phyloP scores from a whole-genome alignment of 1,140 invertebrate genomes.

The Ylistrum balloti region DNA sequence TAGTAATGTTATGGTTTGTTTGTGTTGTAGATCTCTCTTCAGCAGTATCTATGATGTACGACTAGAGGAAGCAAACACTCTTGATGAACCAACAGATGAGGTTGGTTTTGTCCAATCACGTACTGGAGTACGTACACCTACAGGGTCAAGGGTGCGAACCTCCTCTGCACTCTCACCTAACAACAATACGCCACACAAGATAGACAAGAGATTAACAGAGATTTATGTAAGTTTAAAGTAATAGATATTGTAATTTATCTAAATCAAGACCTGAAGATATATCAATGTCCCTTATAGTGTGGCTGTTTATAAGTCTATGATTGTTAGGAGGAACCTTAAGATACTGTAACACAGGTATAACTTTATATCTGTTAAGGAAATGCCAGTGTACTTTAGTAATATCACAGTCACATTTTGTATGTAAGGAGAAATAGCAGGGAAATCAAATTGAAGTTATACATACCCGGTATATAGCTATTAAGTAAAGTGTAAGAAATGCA shows the following conservation, averaged over 20 bases:
- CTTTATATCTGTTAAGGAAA: too few relatives aligned
- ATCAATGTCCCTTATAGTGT: too few relatives aligned
- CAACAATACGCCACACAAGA: constrained; percentile 74
- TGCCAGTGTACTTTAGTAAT: too few relatives aligned
- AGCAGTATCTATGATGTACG: constrained; percentile 78
- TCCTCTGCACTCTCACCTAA: constrained; percentile 69
- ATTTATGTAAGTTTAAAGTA: constrained; percentile 74
- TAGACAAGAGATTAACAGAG: constrained; percentile 79
- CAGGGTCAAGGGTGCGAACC: constrained; percentile 62
- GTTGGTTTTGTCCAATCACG: constrained; percentile 61
- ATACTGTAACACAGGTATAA: too few relatives aligned
- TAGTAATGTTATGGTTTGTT: neutral
- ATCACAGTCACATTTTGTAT: too few relatives aligned
- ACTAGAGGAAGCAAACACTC: constrained; percentile 73
- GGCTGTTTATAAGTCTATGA: too few relatives aligned
- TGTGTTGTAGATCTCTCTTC: constrained; percentile 77
- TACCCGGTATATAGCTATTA: too few relatives aligned
- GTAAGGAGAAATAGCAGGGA: too few relatives aligned
- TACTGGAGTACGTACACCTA: constrained; percentile 62
- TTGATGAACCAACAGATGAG: constrained; percentile 66
- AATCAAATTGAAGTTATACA: too few relatives aligned
- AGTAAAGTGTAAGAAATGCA: too few relatives aligned
- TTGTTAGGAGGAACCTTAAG: too few relatives aligned
- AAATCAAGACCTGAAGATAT: neutral
- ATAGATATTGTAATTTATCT: neutral